Percentiles rank a stretch among this genome's conserved stretches.
Evolutionary conservation across 2,113 vertebrate species (phyloP).

Genomic region (Chlamydotis undulata): DNA sequence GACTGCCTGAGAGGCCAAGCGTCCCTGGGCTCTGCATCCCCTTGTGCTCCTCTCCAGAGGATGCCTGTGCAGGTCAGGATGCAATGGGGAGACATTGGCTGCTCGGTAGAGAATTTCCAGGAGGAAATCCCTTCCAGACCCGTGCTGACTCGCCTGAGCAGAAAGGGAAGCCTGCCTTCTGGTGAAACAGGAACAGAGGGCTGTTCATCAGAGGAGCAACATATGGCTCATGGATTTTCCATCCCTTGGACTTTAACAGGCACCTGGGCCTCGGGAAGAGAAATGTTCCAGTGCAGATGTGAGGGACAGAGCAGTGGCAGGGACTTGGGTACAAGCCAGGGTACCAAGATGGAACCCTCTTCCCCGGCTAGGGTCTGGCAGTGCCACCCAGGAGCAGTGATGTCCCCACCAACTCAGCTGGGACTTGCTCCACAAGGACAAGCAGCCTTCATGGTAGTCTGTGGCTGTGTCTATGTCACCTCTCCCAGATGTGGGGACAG

Average conservation of each 20-base stretch:
- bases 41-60: too few species aligned
- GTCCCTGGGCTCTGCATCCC: too few species aligned
- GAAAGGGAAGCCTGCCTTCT: neutral
- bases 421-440: neutral
- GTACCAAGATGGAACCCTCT: accelerated
- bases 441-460: neutral
- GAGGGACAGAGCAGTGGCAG: neutral
- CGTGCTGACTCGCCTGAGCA: neutral
- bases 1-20: neutral
- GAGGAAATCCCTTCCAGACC: neutral
- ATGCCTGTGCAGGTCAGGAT: too few species aligned
- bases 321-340: neutral
- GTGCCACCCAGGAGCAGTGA: neutral
- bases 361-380: neutral
- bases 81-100: too few species aligned
- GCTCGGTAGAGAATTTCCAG: neutral
- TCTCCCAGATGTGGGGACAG: neutral
- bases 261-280: neutral
- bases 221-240: neutral
- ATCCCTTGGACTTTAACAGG: neutral
- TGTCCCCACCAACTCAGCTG: neutral
- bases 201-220: neutral
- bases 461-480: neutral
- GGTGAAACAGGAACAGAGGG: neutral
- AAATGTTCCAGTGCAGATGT: neutral